These are phyloP conservation scores for Paramacrobiotus metropolitanus DNA, from an alignment of 1,140 invertebrate species.

Conservation along the genomic window DNA sequence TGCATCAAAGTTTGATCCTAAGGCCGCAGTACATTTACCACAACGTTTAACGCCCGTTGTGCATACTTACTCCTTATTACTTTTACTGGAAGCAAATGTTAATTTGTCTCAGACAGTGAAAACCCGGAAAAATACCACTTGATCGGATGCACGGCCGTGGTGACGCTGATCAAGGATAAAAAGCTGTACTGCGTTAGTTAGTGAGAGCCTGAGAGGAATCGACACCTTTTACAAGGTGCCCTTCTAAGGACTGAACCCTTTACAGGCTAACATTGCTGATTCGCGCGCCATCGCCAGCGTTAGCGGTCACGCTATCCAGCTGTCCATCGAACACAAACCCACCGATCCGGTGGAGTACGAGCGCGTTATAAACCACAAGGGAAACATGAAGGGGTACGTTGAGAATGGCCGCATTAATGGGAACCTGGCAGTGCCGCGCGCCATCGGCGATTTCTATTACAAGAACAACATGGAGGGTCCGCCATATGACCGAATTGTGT, in stretches of 20 bases:
- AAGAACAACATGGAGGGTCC: slow-evolving; percentile 52
- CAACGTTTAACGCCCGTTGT: not conserved
- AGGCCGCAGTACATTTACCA: not conserved
- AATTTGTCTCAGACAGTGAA: not conserved
- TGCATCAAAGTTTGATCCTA: not conserved
- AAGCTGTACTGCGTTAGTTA: not conserved
- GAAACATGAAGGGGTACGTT: slow-evolving; percentile 1
- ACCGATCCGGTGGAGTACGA: slow-evolving; percentile 87
- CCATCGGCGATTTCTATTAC: slow-evolving; percentile 96
- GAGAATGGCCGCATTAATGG: slow-evolving; percentile 37
- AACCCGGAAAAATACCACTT: slow-evolving; percentile 4
- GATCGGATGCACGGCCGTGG: slow-evolving; percentile 66
- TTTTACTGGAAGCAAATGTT: not conserved
- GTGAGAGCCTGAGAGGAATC: slow-evolving; percentile 13
- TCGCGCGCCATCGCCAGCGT: slow-evolving; percentile 53
- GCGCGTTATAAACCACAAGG: slow-evolving; percentile 55
- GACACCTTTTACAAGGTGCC: slow-evolving; percentile 49
- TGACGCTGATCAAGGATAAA: slow-evolving; percentile 38
- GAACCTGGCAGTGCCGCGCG: slow-evolving; percentile 66
- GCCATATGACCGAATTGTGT: slow-evolving; percentile 63
- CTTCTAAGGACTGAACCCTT: slow-evolving; percentile 15
- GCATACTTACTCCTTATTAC: not conserved
- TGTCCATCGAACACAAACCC: slow-evolving; percentile 83
- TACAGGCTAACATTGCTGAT: slow-evolving; percentile 73
- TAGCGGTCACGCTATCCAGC: slow-evolving; percentile 22